Conservation (phyloP, 1,140 invertebrate genomes). For the Bombus fervidus region DNA sequence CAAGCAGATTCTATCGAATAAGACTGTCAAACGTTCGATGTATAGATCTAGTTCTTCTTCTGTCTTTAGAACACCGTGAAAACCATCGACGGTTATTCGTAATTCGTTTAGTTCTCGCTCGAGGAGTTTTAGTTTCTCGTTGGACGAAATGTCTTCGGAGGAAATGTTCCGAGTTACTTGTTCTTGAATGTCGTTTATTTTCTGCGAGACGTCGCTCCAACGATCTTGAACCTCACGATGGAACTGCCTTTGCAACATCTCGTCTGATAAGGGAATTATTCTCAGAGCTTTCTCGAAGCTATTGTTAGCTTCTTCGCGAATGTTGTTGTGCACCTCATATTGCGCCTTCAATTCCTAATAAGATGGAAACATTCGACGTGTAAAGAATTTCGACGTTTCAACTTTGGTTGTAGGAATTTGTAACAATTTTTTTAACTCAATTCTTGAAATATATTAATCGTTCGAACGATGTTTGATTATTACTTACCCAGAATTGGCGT, state of each 20-base stretch:
- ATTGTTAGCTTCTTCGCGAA: constrained; percentile 87
- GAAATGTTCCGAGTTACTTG: constrained; percentile 87
- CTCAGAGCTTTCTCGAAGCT: constrained; percentile 90
- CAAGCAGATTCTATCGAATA: constrained; percentile 87
- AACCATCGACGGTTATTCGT: constrained; percentile 85
- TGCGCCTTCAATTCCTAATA: constrained; percentile 91
- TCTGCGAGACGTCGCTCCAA: constrained; percentile 87
- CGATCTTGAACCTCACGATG: constrained; percentile 89
- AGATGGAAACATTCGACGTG: background rate
- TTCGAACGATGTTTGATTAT: constrained; percentile 20
- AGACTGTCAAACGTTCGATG: constrained; percentile 89
- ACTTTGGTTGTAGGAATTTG: background rate
- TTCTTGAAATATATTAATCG: too few relatives aligned
- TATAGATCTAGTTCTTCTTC: constrained; percentile 91
- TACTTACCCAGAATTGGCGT: constrained; percentile 89
- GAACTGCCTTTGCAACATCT: constrained; percentile 90
- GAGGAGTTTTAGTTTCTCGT: constrained; percentile 88
- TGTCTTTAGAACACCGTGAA: constrained; percentile 90
- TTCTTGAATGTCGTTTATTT: constrained; percentile 86
- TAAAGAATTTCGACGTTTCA: background rate
- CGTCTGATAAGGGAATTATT: constrained; percentile 90
- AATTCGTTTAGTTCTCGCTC: constrained; percentile 89
- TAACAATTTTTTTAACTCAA: too few relatives aligned
- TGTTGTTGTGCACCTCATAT: constrained; percentile 92
- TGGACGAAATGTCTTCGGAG: constrained; percentile 87